Percentiles rank a stretch among this genome's conserved stretches.
Evolutionary conservation across 1,140 invertebrate genomes (phyloP).

Genomic region (Drosophila hydei): DNA sequence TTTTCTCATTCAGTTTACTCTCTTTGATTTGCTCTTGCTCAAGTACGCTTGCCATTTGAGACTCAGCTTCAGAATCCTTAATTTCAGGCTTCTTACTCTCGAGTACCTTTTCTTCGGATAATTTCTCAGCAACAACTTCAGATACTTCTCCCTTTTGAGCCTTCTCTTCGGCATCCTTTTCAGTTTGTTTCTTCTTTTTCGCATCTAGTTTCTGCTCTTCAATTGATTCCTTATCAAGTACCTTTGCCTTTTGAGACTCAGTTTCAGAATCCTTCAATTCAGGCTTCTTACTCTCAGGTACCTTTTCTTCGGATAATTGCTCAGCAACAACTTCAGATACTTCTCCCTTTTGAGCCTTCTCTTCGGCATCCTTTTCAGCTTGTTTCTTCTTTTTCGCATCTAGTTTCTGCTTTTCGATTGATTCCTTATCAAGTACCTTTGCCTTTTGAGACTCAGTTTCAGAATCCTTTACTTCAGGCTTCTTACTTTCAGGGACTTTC

Average conservation of each 20-base stretch:
- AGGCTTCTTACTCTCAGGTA: constrained; percentile 6
- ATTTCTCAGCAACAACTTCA: neutral
- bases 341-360: constrained; percentile 42
- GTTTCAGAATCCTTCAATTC: constrained; percentile 10
- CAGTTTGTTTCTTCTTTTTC: constrained; percentile 18
- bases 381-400: constrained; percentile 28
- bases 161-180: neutral
- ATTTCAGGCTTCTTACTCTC: constrained; percentile 15
- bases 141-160: neutral
- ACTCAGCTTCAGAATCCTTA: neutral
- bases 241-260: constrained; percentile 50
- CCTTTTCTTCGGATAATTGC: constrained; percentile 27
- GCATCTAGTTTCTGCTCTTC: constrained; percentile 10
- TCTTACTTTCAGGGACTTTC: constrained; percentile 2
- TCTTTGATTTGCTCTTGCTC: no score
- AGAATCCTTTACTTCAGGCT: constrained; percentile 12
- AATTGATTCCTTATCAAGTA: constrained; percentile 30
- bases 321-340: constrained; percentile 31
- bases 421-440: constrained; percentile 28
- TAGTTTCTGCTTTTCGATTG: constrained; percentile 18
- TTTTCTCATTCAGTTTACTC: no score
- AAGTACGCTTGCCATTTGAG: no score
- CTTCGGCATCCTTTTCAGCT: constrained; percentile 10
- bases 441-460: constrained; percentile 35
- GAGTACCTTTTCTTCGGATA: neutral